Conservation (phyloP, 2,113 vertebrate genomes). For the Micronycteris hirsuta region DNA sequence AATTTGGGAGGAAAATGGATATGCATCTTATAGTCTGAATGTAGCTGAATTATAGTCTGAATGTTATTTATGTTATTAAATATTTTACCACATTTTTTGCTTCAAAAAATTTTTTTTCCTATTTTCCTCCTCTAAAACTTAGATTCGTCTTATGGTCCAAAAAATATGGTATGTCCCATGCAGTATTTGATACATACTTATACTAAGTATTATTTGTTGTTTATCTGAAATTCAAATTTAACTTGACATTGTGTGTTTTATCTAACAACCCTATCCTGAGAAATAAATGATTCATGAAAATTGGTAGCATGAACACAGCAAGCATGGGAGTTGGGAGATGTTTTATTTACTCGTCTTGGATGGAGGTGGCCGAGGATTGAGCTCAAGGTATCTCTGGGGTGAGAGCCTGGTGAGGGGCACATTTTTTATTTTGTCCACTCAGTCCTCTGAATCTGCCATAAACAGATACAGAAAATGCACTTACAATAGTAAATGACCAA, state of each 20-base stretch:
- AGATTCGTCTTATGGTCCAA: too few species aligned
- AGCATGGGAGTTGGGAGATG: background rate
- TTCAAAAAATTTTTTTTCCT: too few species aligned
- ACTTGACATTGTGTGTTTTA: background rate
- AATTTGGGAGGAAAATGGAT: too few species aligned
- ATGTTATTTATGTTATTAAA: too few species aligned
- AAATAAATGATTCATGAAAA: background rate
- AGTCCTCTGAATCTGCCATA: background rate
- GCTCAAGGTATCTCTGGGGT: background rate
- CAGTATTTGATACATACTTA: background rate
- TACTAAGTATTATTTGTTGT: background rate
- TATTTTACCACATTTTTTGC: too few species aligned
- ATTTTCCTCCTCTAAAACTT: too few species aligned
- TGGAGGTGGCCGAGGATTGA: background rate
- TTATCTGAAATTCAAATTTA: constrained; percentile 39
- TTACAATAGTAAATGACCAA: background rate
- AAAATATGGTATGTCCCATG: too few species aligned
- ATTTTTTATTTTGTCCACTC: background rate
- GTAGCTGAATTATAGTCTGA: too few species aligned
- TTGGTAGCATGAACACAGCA: background rate
- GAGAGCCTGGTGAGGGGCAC: background rate
- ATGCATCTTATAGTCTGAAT: too few species aligned
- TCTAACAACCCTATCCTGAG: background rate
- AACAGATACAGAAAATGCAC: background rate
- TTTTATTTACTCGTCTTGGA: background rate